phyloP scores from a whole-genome alignment of 2,797 vertebrate genomes.

The Mastacembelus armatus region DNA sequence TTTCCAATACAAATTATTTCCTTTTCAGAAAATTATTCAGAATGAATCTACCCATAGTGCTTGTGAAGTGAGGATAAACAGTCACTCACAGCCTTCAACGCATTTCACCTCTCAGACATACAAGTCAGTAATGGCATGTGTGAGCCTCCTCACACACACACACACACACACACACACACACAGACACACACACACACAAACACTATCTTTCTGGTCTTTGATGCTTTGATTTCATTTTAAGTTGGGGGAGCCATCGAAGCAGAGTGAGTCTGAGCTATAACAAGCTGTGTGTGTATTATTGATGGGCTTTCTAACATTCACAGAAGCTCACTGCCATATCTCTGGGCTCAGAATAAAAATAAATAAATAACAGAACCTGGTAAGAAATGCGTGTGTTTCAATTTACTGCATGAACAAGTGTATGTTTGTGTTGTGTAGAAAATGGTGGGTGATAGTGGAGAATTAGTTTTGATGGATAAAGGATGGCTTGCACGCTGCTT shows the following conservation, averaged over 20 bases:
- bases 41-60: conserved; percentile 27
- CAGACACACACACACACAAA: conserved; percentile 31
- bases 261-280: conserved; percentile 74
- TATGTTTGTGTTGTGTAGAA: conserved; percentile 32
- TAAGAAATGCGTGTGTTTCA: conserved; percentile 31
- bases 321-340: conserved; percentile 66
- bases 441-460: conserved; percentile 36
- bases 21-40: conserved; percentile 28
- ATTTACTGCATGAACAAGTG: conserved; percentile 59
- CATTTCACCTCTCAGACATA: conserved; percentile 34
- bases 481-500: conserved; percentile 1
- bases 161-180: conserved; percentile 12
- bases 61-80: conserved; percentile 37
- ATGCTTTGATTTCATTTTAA: conserved; percentile 65
- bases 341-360: conserved; percentile 36
- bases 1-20: conserved; percentile 22
- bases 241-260: conserved; percentile 65
- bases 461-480: conserved; percentile 32
- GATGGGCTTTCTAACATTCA: conserved; percentile 69
- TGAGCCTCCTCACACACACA: background rate
- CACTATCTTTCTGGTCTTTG: conserved; percentile 53
- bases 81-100: conserved; percentile 54
- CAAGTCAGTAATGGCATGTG: conserved; percentile 37
- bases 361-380: conserved; percentile 1
- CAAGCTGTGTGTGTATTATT: conserved; percentile 81